These are phyloP conservation scores for Acrocephalus scirpaceus DNA, from an alignment of 2,797 vertebrate genomes.

Conservation along the genomic window DNA sequence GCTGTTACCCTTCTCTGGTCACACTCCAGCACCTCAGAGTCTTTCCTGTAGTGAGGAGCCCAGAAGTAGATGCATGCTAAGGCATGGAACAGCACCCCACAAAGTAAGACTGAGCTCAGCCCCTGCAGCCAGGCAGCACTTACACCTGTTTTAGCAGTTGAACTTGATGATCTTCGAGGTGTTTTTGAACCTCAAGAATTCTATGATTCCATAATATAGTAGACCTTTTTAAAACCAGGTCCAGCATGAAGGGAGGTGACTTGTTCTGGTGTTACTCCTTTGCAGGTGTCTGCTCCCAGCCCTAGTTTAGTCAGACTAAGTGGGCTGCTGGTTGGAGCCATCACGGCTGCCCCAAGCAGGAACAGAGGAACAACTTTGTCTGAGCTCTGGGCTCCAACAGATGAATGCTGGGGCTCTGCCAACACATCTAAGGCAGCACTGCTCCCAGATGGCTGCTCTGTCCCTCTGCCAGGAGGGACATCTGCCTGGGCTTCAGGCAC, in stretches of 20 bases:
- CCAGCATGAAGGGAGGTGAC: fast-evolving
- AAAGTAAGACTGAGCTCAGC: not conserved
- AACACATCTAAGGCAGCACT: not conserved
- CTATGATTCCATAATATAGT: not conserved
- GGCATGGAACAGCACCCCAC: not conserved
- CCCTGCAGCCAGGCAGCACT: not conserved
- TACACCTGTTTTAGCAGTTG: not conserved
- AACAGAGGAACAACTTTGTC: not conserved
- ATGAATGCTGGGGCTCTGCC: not conserved
- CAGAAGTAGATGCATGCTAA: not conserved
- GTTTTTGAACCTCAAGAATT: not conserved
- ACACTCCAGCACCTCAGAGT: not conserved
- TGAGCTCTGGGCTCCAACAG: not conserved
- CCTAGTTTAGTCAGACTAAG: not conserved
- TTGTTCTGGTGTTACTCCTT: too few relatives aligned
- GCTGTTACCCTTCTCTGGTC: not conserved
- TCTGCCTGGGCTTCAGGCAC: not conserved
- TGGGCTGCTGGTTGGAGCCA: not conserved
- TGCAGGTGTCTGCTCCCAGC: not conserved
- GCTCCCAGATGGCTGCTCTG: not conserved
- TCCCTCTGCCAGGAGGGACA: not conserved
- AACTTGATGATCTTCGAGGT: not conserved
- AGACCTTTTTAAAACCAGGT: not conserved
- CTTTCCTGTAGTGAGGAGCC: not conserved
- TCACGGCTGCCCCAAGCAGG: not conserved